Conservation (phyloP, 2,888 invertebrate genomes). For the Maniola hyperantus region DNA sequence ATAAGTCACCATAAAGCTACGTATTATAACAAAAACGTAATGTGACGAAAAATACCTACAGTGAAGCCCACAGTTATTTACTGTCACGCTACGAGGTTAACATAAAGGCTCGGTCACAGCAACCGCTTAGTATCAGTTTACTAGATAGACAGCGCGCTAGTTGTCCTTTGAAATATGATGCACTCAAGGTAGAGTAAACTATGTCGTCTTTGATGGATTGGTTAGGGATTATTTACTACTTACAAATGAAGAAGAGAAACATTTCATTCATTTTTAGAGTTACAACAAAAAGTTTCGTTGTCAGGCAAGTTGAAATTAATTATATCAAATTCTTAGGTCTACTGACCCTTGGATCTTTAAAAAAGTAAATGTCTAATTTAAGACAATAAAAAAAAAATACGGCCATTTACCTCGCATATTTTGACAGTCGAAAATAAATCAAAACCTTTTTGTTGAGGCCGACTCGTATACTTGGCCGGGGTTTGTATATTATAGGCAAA, state of each 20-base stretch:
- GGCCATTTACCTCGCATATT: too few species aligned
- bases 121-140: not conserved
- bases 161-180: not conserved
- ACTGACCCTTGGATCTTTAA: too few species aligned
- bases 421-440: too few species aligned
- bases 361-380: too few species aligned
- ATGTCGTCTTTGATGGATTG: not conserved
- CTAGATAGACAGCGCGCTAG: not conserved
- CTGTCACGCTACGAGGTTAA: conserved; percentile 11
- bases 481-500: too few species aligned
- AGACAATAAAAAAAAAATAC: too few species aligned
- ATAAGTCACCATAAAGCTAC: conserved; percentile 7
- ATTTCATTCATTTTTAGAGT: not conserved
- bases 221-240: not conserved
- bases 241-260: not conserved
- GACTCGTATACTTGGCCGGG: too few species aligned
- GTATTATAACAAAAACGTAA: conserved; percentile 7
- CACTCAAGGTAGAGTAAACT: not conserved
- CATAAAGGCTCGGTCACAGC: conserved; percentile 2
- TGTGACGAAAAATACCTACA: conserved; percentile 18
- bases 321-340: too few species aligned
- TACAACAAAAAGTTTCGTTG: too few species aligned
- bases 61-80: conserved; percentile 9
- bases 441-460: too few species aligned
- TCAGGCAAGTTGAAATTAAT: too few species aligned